Conservation (phyloP, 1,140 invertebrate genomes). For the Argopecten irradians region DNA sequence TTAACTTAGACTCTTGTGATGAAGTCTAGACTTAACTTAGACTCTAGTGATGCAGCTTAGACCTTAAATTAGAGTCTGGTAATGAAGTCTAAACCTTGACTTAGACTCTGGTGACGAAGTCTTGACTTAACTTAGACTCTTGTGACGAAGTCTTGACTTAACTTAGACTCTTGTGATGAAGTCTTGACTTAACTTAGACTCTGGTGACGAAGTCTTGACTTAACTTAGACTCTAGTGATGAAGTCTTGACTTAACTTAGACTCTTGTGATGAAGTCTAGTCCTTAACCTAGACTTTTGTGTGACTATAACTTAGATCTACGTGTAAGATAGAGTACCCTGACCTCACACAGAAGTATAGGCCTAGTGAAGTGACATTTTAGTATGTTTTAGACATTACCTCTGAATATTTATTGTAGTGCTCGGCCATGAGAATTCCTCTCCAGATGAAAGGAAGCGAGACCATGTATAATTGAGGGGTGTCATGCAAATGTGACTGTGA, state of each 20-base stretch:
- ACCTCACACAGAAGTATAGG: too few species aligned
- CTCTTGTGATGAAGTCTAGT: neutral
- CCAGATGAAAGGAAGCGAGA: constrained; percentile 3
- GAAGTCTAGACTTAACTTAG: too few species aligned
- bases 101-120: too few species aligned
- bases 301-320: neutral
- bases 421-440: neutral
- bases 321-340: too few species aligned
- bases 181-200: too few species aligned
- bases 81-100: too few species aligned
- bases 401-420: neutral
- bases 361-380: too few species aligned
- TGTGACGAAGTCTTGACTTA: neutral
- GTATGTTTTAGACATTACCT: too few species aligned
- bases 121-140: neutral
- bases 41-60: too few species aligned
- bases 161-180: neutral
- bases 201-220: too few species aligned
- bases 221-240: neutral
- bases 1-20: too few species aligned
- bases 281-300: neutral
- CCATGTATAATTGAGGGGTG: neutral
- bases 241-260: neutral
- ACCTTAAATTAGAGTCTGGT: too few species aligned
- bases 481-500: neutral